A percentile compares a stretch with the other conserved stretches of the same genome.
Evolutionary conservation across 2,888 invertebrate species (phyloP).

Genomic region (Choreutis nemorana): DNA sequence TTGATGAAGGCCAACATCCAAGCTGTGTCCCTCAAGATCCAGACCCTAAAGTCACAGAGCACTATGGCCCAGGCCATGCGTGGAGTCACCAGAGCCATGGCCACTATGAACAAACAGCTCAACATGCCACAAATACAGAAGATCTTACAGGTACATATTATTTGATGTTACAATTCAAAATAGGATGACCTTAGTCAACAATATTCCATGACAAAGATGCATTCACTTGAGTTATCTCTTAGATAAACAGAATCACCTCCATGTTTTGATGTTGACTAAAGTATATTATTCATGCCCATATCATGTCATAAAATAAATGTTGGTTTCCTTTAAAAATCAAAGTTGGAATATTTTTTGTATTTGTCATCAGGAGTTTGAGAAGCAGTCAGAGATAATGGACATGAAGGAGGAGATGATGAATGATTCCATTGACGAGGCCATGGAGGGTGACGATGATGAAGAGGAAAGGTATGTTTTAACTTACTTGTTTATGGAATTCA

Average conservation of each 20-base stretch:
- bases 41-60: constrained; percentile 96
- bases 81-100: constrained; percentile 98
- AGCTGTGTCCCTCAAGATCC: constrained; percentile 96
- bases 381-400: constrained; percentile 99
- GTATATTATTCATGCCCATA: no score
- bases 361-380: constrained; percentile 95
- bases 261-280: not conserved
- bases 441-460: constrained; percentile 98
- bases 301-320: no score
- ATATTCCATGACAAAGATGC: no score
- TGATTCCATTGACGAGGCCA: constrained; percentile 99
- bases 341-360: no score
- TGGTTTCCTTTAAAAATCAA: no score
- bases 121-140: constrained; percentile 99
- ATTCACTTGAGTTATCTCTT: not conserved
- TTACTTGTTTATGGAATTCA: not conserved
- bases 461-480: constrained; percentile 82
- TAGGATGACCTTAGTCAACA: not conserved
- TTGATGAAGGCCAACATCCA: constrained; percentile 99
- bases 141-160: constrained; percentile 67
- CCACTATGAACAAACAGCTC: constrained; percentile 95
- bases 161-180: not conserved
- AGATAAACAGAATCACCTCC: not conserved
- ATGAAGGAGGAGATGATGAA: constrained; percentile 99
- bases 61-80: constrained; percentile 99